A percentile compares a stretch with the other conserved stretches of the same genome.
Conservation (phyloP, 1,140 invertebrate genomes). For the Dinoponera quadriceps region DNA sequence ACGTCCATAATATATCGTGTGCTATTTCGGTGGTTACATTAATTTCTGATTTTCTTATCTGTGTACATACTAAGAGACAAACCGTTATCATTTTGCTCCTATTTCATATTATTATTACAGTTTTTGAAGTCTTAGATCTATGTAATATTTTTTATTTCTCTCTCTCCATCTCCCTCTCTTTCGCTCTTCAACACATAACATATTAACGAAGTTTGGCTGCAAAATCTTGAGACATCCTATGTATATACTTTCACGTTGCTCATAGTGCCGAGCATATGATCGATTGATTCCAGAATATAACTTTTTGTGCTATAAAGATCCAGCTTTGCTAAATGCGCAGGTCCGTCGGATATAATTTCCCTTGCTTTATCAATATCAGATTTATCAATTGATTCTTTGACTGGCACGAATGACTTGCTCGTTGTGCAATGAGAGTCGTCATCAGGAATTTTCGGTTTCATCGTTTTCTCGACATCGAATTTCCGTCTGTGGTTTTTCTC, state of each 20-base stretch:
- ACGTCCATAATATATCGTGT: too few species aligned
- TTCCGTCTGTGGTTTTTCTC: neutral
- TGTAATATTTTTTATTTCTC: too few species aligned
- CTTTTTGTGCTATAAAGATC: constrained; percentile 83
- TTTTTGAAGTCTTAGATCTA: constrained; percentile 75
- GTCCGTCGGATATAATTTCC: neutral
- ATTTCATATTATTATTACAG: constrained; percentile 76
- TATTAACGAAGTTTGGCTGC: too few species aligned
- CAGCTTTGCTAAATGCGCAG: constrained; percentile 63
- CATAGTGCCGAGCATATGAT: constrained; percentile 62
- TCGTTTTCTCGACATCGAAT: neutral
- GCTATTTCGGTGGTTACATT: too few species aligned
- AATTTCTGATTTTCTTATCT: too few species aligned
- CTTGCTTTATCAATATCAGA: too few species aligned
- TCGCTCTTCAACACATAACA: too few species aligned
- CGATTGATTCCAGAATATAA: constrained; percentile 83
- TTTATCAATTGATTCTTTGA: constrained; percentile 36
- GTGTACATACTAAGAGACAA: too few species aligned
- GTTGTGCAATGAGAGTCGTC: neutral
- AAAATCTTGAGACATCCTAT: too few species aligned
- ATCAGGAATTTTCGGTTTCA: constrained; percentile 16
- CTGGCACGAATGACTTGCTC: neutral
- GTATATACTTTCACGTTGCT: constrained; percentile 7
- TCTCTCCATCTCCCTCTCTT: too few species aligned
- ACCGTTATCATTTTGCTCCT: constrained; percentile 46